A percentile compares a stretch with the other conserved stretches of the same genome.
phyloP scores from a whole-genome alignment of 2,113 vertebrate genomes.

The Lepus timidus region DNA sequence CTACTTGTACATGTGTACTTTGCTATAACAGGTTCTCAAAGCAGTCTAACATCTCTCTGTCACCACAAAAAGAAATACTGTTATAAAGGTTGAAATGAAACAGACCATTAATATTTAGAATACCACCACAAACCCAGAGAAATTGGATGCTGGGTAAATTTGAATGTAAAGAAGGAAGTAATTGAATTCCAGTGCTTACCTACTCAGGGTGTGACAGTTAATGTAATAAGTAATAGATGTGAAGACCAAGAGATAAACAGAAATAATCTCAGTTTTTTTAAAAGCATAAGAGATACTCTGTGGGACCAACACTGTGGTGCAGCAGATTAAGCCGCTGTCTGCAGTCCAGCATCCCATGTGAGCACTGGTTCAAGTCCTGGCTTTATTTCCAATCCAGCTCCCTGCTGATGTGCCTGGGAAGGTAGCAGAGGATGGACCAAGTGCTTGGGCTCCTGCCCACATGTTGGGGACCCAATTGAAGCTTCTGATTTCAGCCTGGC shows the following conservation, averaged over 20 bases:
- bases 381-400: too few species aligned
- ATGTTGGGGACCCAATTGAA: too few species aligned
- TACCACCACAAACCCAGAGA: background rate
- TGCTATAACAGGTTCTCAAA: background rate
- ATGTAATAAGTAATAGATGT: background rate
- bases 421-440: too few species aligned
- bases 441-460: too few species aligned
- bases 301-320: background rate
- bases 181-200: background rate
- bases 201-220: background rate
- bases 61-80: background rate
- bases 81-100: conserved; percentile 1
- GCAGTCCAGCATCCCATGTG: too few species aligned
- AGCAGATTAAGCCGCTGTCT: too few species aligned
- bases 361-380: too few species aligned
- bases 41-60: background rate
- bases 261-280: background rate
- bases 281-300: background rate
- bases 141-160: background rate
- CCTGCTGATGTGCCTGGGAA: too few species aligned
- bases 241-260: background rate
- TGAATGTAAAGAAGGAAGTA: background rate
- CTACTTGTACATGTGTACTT: background rate
- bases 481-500: too few species aligned
- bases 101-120: background rate